A percentile compares a stretch with the other conserved stretches of the same genome.
These are phyloP conservation scores for Poecilia velifera DNA, from an alignment of 2,797 vertebrate species.

Conservation along the genomic window DNA sequence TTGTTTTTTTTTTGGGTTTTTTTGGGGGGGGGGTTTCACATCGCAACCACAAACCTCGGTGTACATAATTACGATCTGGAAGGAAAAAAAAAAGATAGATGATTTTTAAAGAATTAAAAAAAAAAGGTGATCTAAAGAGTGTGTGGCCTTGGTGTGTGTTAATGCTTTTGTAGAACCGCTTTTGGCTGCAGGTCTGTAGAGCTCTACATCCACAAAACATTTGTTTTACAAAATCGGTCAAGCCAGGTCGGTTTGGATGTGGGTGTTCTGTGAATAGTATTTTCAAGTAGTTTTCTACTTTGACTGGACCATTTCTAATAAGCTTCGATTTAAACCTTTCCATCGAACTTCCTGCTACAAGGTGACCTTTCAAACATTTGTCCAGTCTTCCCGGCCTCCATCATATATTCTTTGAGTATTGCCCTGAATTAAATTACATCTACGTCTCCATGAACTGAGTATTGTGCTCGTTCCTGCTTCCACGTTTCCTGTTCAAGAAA, in stretches of 20 bases:
- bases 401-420: neutral
- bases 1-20: neutral
- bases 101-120: neutral
- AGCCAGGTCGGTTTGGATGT: slow-evolving; percentile 1
- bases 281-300: neutral
- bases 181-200: neutral
- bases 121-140: neutral
- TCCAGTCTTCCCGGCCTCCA: neutral
- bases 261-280: neutral
- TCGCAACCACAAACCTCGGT: neutral
- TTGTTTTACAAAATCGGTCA: neutral
- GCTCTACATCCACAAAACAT: neutral
- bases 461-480: neutral
- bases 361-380: neutral
- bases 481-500: neutral
- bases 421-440: neutral
- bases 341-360: neutral
- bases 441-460: neutral
- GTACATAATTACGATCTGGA: neutral
- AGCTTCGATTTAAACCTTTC: neutral
- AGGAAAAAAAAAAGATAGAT: neutral
- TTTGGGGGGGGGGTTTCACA: too few relatives aligned
- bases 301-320: neutral
- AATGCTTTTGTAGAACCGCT: neutral
- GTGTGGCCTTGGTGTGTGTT: neutral